phyloP scores from a whole-genome alignment of 92 coral and sea anemone species.

The Scolanthus callimorphus region DNA sequence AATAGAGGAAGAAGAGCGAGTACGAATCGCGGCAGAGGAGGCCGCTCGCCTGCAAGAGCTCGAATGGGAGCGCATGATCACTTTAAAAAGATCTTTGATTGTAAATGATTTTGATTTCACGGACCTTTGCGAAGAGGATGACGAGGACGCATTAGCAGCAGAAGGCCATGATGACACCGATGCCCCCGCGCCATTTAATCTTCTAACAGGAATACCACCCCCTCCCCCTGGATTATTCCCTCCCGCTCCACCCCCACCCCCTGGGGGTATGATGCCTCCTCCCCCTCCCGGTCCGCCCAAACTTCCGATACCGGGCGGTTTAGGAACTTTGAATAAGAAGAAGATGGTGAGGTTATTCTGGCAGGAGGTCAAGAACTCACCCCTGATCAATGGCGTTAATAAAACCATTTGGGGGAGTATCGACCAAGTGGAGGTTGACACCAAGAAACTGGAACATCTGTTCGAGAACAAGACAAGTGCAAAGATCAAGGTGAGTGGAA shows the following conservation, averaged over 20 bases:
- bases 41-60: slow-evolving; percentile 84
- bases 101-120: slow-evolving; percentile 96
- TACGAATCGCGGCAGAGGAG: slow-evolving; percentile 82
- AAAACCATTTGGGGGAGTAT: slow-evolving; percentile 99
- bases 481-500: slow-evolving; percentile 78
- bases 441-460: slow-evolving; percentile 95
- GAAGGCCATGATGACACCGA: slow-evolving; percentile 41
- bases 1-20: slow-evolving; percentile 86
- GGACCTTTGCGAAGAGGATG: slow-evolving; percentile 88
- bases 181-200: slow-evolving; percentile 69
- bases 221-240: slow-evolving; percentile 78
- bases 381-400: slow-evolving; percentile 94
- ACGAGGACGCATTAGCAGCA: slow-evolving; percentile 52
- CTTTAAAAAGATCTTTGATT: slow-evolving; percentile 87
- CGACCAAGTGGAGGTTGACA: slow-evolving; percentile 96
- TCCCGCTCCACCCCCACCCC: slow-evolving; percentile 79
- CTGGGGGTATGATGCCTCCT: slow-evolving; percentile 77
- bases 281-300: slow-evolving; percentile 77
- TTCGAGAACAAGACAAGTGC: slow-evolving; percentile 90
- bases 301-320: slow-evolving; percentile 29
- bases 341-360: slow-evolving; percentile 93
- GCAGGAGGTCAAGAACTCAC: slow-evolving; percentile 99
- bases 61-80: slow-evolving; percentile 95
- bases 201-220: slow-evolving; percentile 49
- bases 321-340: slow-evolving; percentile 53